Percentiles rank a stretch among this genome's conserved stretches.
Conservation (phyloP, 2,888 invertebrate genomes). For the Drosophila melanosoma region DNA sequence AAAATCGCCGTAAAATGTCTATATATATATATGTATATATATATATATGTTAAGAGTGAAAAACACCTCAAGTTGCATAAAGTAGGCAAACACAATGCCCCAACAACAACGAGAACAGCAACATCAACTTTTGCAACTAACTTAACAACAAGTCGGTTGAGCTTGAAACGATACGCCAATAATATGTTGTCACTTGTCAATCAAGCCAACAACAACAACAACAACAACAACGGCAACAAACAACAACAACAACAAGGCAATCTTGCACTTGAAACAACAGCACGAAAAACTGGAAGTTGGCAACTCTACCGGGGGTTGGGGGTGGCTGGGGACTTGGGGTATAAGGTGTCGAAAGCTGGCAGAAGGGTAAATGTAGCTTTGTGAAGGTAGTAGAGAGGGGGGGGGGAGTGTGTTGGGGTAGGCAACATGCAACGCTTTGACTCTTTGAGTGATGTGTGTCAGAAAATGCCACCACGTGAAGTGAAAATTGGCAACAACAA, state of each 20-base stretch:
- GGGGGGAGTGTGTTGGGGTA: constrained; percentile 2
- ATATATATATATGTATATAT: too few relatives aligned
- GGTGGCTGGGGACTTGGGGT: constrained; percentile 1
- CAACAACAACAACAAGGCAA: constrained; percentile 43
- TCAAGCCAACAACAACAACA: constrained; percentile 62
- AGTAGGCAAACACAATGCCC: constrained; percentile 54
- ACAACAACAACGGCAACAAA: constrained; percentile 33
- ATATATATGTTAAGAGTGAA: constrained; percentile 20
- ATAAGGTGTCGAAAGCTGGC: constrained; percentile 13
- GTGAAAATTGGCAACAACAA: constrained; percentile 76
- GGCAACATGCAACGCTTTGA: constrained; percentile 59
- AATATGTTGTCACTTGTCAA: constrained; percentile 81
- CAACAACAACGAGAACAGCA: constrained; percentile 28
- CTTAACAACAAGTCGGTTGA: constrained; percentile 42
- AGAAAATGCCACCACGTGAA: constrained; percentile 78
- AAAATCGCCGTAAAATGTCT: constrained; percentile 23
- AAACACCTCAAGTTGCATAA: constrained; percentile 52
- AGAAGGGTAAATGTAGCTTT: constrained; percentile 20
- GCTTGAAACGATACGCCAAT: constrained; percentile 76
- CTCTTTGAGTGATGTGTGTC: constrained; percentile 76
- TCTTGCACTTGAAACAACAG: constrained; percentile 57
- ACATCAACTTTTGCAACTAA: constrained; percentile 29
- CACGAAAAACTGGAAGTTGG: constrained; percentile 42
- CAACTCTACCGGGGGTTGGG: constrained; percentile 12
- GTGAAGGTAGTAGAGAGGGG: neutral